Evolutionary conservation across 2,888 invertebrate genomes (phyloP).

Genomic region (Drosophila macrospina): DNA sequence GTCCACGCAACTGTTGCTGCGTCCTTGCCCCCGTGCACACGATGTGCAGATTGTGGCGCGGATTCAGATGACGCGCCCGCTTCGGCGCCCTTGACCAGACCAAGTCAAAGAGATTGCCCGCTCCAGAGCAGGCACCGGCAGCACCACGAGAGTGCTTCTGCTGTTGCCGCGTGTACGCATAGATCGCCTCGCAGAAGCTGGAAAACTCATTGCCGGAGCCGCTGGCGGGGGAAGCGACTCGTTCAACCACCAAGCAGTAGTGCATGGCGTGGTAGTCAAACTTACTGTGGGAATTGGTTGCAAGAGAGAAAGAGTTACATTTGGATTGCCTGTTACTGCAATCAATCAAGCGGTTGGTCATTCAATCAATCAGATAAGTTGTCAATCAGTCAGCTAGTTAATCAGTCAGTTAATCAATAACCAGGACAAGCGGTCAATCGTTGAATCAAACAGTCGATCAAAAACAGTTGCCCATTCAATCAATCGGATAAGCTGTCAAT

Average conservation of each 20-base stretch:
- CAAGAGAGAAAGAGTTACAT: neutral
- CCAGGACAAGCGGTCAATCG: too few species aligned
- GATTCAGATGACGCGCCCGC: slow-evolving; percentile 75
- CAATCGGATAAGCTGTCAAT: too few species aligned
- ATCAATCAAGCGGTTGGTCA: neutral
- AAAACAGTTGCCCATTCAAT: neutral
- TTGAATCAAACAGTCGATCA: too few species aligned
- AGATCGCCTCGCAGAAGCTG: slow-evolving; percentile 65
- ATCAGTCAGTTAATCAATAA: too few species aligned
- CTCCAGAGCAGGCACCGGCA: slow-evolving; percentile 49
- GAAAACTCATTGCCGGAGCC: slow-evolving; percentile 58
- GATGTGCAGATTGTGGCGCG: slow-evolving; percentile 72
- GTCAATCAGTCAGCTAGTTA: neutral
- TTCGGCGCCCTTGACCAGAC: slow-evolving; percentile 81
- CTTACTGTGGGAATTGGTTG: slow-evolving; percentile 69
- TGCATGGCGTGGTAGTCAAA: slow-evolving; percentile 85
- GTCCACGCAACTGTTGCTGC: slow-evolving; percentile 81
- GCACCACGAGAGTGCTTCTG: slow-evolving; percentile 25
- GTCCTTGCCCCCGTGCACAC: slow-evolving; percentile 84
- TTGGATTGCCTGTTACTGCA: too few species aligned
- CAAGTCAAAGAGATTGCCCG: slow-evolving; percentile 67
- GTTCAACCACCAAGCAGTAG: slow-evolving; percentile 83
- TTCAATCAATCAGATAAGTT: neutral
- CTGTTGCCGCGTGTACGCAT: slow-evolving; percentile 57
- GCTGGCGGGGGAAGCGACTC: slow-evolving; percentile 54